Base-by-base conservation (phyloP, 2,888 invertebrate species). In the Hirtodrosophila duncani region DNA sequence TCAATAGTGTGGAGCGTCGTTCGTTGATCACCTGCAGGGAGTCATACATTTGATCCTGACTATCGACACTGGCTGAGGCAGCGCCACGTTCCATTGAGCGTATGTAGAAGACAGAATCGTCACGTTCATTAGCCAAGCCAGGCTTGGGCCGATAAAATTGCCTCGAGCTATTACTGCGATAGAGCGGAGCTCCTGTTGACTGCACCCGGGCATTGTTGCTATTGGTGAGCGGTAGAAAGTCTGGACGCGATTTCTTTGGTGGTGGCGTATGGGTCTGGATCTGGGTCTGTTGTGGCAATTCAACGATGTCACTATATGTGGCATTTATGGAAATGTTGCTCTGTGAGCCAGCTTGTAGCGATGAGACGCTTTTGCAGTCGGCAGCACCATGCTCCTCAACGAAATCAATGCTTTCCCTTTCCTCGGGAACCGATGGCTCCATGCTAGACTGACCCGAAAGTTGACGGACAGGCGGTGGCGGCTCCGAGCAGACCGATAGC, bases 391-490 rank as follows among this genome's bases (percentile, higher is more conserved):
- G n/a, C 23, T 56, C 64, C 21, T 78, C 79, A 24, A 81, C 75
- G 29, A 64, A 33, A 3, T 56, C 48, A 7, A 55, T 13, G 6
- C 69, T 58, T n/a, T 53, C 21, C 9, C 67, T 81, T 58, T 87
- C 87, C 72, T 87, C 87, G 6, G 84, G 81, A n/a, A 87, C 68
- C 10, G 85, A 84, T 1, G 87, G 87, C 49, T 87, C 87, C 46
- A 87, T 70, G 52, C 87, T 87, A 3, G 87, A 86, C 57, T 87
- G 87, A 2, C 86, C 86, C 1, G 87, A 87, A 18, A 87, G 61
- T 50, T 85, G 84, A 17, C 82, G 79, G 42, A 82, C 68, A 1
- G 82, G 80, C 0, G 78, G 75, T 1, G 77, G 77, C 7, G 83
- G 83, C 53, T 87, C 87, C 2, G 87, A 87, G 49, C 86, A 87